Base-by-base conservation (phyloP, 2,888 invertebrate genomes). In the Exephanes ischioxanthus region DNA sequence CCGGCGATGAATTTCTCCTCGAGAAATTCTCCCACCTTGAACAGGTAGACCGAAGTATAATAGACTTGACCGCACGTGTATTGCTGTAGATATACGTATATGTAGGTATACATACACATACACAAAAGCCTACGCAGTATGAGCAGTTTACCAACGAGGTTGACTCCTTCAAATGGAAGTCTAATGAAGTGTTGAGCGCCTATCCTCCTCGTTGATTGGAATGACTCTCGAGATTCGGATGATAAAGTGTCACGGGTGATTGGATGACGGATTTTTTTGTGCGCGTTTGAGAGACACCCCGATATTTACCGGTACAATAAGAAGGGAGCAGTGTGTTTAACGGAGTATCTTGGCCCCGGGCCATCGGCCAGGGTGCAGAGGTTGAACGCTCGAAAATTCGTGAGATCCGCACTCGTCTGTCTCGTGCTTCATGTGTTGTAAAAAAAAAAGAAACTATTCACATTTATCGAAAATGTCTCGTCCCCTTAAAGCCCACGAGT, bases 171-270 rank as follows among this genome's bases (percentile, higher is more conserved):
- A 84, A 88, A 88, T 86, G 86, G 85, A 78, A 80, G 87, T 87
- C 87, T 88, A 87, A 88, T 88, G 84, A 88, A 87, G 87, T 87
- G 84, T 82, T 79, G 83, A 82, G 83, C 82, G 84, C 58, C 77
- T 80, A 80, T 73, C 55, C 72, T 80, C 75, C 83, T 86, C 86
- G 87, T 88, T 88, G 88, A 87, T 87, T 88, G 87, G 86, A 88
- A 86, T 88, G 87, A 88, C 87, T 88, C 76, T 68, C 85, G 86
- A 87, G 87, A 86, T 88, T 86, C 72, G 81, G 55, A 86, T 88
- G 88, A 87, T 88, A 85, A 88, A 87, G 85, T 88, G 87, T 87
- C 87, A 85, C 70, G 85, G 73, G 41, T 87, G 87, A 86, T 88
- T 85, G 86, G 87, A 86, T 55, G 83, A 82, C 80, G 78, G 67